phyloP scores from a whole-genome alignment of 2,113 vertebrate genomes.

The Misgurnus mizolepis region DNA sequence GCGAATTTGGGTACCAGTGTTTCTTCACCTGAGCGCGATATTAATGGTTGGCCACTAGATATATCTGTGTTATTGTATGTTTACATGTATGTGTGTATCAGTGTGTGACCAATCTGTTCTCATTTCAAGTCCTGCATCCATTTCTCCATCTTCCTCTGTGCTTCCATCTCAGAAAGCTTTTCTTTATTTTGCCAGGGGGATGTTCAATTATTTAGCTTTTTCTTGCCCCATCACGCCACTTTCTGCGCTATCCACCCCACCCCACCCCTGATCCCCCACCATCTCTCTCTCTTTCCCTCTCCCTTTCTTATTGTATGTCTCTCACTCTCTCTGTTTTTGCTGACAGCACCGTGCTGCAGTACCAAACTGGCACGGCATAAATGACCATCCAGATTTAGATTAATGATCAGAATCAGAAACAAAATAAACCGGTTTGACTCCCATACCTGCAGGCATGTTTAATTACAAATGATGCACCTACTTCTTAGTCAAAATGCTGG shows the following conservation, averaged over 20 bases:
- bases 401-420: background rate
- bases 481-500: background rate
- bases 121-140: background rate
- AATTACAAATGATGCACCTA: background rate
- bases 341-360: constrained; percentile 68
- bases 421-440: background rate
- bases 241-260: constrained; percentile 38
- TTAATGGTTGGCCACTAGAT: constrained; percentile 38
- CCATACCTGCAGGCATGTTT: background rate
- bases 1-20: constrained; percentile 49
- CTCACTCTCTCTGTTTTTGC: constrained; percentile 43
- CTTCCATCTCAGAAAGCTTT: constrained; percentile 35
- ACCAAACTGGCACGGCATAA: constrained; percentile 61
- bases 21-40: constrained; percentile 16
- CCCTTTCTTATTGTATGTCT: constrained; percentile 31
- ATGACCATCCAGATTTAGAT: constrained; percentile 61
- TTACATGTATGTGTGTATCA: constrained; percentile 34
- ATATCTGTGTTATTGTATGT: constrained; percentile 29
- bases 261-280: constrained; percentile 19
- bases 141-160: constrained; percentile 20
- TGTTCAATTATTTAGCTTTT: constrained; percentile 65
- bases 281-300: constrained; percentile 19
- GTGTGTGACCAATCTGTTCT: constrained; percentile 44
- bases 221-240: constrained; percentile 37
- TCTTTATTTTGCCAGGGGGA: constrained; percentile 50